Conservation (phyloP, 2,113 vertebrate genomes). For the Choloepus hoffmanni region DNA sequence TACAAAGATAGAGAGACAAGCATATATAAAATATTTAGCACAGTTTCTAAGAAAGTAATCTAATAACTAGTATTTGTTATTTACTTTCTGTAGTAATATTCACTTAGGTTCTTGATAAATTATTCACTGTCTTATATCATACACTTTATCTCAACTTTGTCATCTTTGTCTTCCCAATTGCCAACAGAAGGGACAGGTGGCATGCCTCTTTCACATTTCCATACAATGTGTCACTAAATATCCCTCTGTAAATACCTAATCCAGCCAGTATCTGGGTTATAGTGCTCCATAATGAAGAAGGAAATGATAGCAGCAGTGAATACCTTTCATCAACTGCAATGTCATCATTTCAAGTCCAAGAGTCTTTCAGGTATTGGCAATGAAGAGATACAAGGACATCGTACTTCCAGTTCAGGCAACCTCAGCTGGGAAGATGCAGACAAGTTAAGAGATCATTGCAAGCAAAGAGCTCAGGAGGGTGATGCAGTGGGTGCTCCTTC, state of each 20-base stretch:
- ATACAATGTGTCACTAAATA: background rate
- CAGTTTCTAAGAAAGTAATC: background rate
- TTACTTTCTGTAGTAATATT: background rate
- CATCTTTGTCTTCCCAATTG: background rate
- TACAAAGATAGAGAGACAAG: background rate
- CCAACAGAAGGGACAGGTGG: background rate
- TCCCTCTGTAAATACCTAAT: background rate
- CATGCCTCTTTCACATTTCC: background rate
- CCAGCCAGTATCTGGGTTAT: background rate
- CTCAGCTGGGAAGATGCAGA: background rate
- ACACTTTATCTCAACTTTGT: background rate
- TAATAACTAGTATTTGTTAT: background rate
- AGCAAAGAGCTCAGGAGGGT: background rate
- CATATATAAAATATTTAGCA: background rate
- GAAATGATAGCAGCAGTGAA: background rate
- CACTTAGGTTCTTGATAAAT: background rate
- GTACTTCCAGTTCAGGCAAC: background rate
- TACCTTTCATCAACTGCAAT: background rate
- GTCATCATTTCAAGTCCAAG: background rate
- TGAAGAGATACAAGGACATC: background rate
- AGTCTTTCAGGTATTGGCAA: background rate
- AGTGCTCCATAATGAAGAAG: background rate
- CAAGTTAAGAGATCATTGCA: background rate
- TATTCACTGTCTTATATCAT: background rate
- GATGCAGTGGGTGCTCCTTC: background rate